These are phyloP conservation scores for Adineta ricciae DNA, from an alignment of 2,888 invertebrate genomes.

Conservation along the genomic window DNA sequence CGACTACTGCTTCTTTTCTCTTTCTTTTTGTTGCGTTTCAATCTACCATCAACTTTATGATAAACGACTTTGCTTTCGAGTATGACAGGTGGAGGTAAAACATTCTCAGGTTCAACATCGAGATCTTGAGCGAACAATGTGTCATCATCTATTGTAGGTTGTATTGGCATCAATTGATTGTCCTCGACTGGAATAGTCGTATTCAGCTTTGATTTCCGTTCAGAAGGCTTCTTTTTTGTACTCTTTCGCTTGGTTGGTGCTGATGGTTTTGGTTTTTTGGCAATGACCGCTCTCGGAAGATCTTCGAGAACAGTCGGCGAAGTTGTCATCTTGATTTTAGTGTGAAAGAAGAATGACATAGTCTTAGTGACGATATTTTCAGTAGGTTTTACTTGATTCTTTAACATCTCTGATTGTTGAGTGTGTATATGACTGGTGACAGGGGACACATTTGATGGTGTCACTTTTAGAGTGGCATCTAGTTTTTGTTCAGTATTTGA, in stretches of 20 bases:
- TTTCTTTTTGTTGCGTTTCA: background rate
- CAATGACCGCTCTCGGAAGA: background rate
- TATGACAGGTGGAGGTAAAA: background rate
- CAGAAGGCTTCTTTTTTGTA: background rate
- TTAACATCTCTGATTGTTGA: background rate
- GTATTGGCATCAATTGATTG: background rate
- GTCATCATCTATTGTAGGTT: background rate
- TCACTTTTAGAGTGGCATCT: background rate
- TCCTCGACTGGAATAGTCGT: background rate
- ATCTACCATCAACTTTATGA: background rate
- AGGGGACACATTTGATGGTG: background rate
- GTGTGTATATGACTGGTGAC: background rate
- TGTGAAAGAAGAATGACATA: too few species aligned
- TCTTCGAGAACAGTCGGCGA: background rate
- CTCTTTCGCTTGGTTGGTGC: background rate
- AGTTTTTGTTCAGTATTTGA: background rate
- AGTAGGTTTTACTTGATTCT: too few species aligned
- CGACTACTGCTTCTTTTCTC: background rate
- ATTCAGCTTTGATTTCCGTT: background rate
- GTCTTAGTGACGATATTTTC: too few species aligned
- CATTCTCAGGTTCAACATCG: background rate
- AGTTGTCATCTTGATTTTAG: background rate
- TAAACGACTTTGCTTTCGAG: background rate
- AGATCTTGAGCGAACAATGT: background rate
- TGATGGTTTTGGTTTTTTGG: too few species aligned